A percentile compares a stretch with the other conserved stretches of the same genome.
Conservation (phyloP, 2,888 invertebrate genomes). For the Protophormia terraenovae region DNA sequence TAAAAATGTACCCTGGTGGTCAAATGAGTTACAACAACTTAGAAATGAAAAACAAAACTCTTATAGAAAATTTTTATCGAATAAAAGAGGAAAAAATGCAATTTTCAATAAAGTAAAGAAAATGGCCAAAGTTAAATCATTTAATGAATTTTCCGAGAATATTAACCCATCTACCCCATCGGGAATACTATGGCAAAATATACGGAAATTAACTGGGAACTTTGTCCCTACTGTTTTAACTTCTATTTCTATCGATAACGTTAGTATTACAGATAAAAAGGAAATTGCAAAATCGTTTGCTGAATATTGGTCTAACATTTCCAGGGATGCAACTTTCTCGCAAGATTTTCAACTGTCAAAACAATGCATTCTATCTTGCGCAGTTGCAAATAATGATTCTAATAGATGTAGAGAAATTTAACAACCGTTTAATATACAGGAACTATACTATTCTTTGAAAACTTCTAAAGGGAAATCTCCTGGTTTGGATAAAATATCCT, state of each 20-base stretch:
- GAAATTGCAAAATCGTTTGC: background rate
- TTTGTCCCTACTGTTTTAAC: background rate
- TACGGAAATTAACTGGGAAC: background rate
- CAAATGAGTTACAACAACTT: background rate
- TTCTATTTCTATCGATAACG: background rate
- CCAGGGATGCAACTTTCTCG: no score
- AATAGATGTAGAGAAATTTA: no score
- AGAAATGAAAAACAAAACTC: background rate
- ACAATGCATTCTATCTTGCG: no score
- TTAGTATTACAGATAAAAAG: background rate
- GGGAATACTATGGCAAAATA: background rate
- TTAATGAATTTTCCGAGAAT: background rate
- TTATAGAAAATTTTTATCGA: background rate
- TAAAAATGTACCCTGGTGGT: background rate
- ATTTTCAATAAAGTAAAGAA: background rate
- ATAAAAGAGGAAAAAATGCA: background rate
- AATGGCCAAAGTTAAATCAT: background rate
- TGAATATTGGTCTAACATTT: background rate
- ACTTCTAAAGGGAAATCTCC: no score
- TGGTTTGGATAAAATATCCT: no score
- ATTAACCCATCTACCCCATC: background rate
- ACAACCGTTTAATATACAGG: no score
- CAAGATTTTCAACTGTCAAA: no score
- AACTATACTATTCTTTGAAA: no score
- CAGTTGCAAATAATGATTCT: no score